Conservation (phyloP, 2,113 vertebrate genomes). For the Terrapene triunguis region DNA sequence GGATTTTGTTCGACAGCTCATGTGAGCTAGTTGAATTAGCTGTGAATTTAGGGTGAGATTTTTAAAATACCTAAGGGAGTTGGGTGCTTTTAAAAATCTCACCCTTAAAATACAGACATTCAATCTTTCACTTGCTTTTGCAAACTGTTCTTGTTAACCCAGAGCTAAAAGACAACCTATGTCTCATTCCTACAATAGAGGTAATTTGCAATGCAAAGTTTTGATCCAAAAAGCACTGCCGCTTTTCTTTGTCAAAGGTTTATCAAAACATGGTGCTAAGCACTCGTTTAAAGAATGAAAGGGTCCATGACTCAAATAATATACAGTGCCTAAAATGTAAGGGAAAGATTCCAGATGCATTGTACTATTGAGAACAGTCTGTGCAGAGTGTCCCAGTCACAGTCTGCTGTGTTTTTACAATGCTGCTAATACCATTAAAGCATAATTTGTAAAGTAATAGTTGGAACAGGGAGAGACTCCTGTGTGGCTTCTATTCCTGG, state of each 20-base stretch:
- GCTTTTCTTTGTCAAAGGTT: not conserved
- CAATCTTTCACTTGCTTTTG: not conserved
- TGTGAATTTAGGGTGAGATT: not conserved
- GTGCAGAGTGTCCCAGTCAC: constrained; percentile 33
- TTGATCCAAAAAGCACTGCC: not conserved
- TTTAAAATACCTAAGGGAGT: constrained; percentile 1
- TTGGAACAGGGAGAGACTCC: constrained; percentile 32
- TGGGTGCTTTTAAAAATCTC: not conserved
- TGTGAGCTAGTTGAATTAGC: not conserved
- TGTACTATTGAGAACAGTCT: constrained; percentile 32
- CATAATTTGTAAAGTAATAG: constrained; percentile 18
- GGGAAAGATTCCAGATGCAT: constrained; percentile 10
- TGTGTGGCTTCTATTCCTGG: constrained; percentile 23
- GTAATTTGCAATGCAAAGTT: not conserved
- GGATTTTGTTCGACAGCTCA: not conserved
- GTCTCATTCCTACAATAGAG: not conserved
- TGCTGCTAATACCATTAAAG: constrained; percentile 19
- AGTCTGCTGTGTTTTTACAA: constrained; percentile 61
- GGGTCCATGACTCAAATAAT: not conserved
- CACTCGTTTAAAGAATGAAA: constrained; percentile 23
- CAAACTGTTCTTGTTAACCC: not conserved
- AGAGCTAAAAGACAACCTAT: not conserved
- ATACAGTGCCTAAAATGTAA: not conserved
- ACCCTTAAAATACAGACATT: accelerated
- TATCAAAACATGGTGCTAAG: constrained; percentile 24